Conservation (phyloP, 2,888 invertebrate species). For the Drosophila colorata region DNA sequence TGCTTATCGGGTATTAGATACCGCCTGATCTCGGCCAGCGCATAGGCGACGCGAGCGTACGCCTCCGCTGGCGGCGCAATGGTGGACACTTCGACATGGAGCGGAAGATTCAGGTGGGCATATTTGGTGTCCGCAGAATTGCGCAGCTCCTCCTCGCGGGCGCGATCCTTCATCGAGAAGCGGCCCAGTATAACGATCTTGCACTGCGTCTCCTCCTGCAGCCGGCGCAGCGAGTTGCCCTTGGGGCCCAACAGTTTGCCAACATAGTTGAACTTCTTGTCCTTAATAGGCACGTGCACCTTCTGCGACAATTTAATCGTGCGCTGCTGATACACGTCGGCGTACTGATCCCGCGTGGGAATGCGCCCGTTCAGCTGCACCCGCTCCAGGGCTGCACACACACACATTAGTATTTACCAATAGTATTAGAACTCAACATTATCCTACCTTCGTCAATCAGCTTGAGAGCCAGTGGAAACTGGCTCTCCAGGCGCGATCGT, state of each 20-base stretch:
- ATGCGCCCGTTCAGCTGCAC: slow-evolving; percentile 89
- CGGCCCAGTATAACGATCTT: slow-evolving; percentile 97
- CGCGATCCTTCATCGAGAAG: slow-evolving; percentile 96
- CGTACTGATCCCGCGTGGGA: slow-evolving; percentile 89
- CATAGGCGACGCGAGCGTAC: slow-evolving; percentile 93
- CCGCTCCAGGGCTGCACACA: slow-evolving; percentile 89
- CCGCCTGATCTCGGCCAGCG: slow-evolving; percentile 91
- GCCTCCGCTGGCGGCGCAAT: slow-evolving; percentile 94
- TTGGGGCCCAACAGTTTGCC: slow-evolving; percentile 97
- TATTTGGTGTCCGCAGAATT: slow-evolving; percentile 94
- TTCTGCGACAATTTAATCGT: slow-evolving; percentile 84
- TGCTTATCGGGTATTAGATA: slow-evolving; percentile 88
- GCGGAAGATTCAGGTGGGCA: slow-evolving; percentile 93
- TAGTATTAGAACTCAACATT: slow-evolving; percentile 9
- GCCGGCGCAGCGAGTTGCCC: slow-evolving; percentile 95
- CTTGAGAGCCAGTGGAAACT: slow-evolving; percentile 83
- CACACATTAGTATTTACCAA: slow-evolving; percentile 10
- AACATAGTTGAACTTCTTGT: slow-evolving; percentile 94
- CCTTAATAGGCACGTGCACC: slow-evolving; percentile 86
- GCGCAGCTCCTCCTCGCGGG: slow-evolving; percentile 92
- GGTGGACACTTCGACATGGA: slow-evolving; percentile 95
- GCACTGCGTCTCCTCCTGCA: slow-evolving; percentile 97
- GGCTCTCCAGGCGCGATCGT: slow-evolving; percentile 83
- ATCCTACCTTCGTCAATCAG: slow-evolving; percentile 83
- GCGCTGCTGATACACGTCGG: slow-evolving; percentile 90